Evolutionary conservation across 2,888 invertebrate species (phyloP).

Genomic region (Acanthopleura granulata): DNA sequence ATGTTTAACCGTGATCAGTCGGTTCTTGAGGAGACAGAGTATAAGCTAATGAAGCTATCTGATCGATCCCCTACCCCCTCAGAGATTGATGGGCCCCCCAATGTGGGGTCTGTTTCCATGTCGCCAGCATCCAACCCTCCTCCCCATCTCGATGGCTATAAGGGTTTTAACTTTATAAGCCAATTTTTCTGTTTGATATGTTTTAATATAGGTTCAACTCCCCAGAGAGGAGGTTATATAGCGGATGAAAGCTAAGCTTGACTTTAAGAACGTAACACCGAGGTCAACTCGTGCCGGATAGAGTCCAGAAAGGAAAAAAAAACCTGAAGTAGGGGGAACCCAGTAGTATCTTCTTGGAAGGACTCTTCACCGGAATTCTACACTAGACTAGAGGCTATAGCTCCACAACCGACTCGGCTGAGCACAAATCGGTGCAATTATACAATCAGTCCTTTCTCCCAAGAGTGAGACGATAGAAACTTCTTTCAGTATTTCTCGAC

Average conservation of each 20-base stretch:
- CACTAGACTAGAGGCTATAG: too few species aligned
- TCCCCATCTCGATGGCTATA: not conserved
- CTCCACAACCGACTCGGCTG: too few species aligned
- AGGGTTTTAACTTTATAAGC: slow-evolving; percentile 5
- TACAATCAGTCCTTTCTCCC: too few species aligned
- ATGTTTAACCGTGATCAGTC: not conserved
- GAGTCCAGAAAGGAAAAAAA: too few species aligned
- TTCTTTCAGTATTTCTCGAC: too few species aligned
- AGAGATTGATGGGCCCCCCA: not conserved
- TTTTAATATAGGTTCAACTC: not conserved
- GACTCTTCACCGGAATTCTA: too few species aligned
- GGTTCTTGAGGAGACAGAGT: not conserved
- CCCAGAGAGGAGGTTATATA: not conserved
- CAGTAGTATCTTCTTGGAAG: too few species aligned
- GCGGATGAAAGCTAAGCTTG: not conserved
- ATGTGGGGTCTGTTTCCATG: not conserved
- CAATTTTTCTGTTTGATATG: not conserved
- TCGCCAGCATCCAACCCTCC: not conserved
- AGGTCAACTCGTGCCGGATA: too few species aligned
- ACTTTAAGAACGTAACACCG: not conserved
- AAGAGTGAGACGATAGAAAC: too few species aligned
- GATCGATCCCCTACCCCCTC: not conserved
- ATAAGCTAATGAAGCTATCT: slow-evolving; percentile 1
- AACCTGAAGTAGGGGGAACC: too few species aligned
- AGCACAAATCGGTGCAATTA: too few species aligned